Evolutionary conservation across 2,797 vertebrate genomes (phyloP), one percentile per base, ranked within the genome.

Genomic region (Scyliorhinus canicula): DNA sequence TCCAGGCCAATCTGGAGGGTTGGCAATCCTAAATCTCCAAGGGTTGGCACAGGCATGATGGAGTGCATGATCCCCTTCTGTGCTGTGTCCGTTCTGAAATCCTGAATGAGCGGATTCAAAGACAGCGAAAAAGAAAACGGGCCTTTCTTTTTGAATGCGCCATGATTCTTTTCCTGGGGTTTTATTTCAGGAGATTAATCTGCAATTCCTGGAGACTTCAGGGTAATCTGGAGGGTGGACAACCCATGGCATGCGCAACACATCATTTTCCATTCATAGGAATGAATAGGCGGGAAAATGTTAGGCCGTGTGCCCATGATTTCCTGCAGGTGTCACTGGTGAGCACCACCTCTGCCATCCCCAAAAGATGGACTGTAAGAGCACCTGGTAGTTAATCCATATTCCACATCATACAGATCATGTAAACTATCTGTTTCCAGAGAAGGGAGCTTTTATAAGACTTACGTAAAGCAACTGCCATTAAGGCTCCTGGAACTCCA

Each of bases 401-500:
- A 50, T 35, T 31, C 50, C 26, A 69, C 40, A 69, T 65, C 28
- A 57, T 90, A 14, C n/a, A 93, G 63, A 14, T 65, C 47, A 63
- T 16, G 91, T 3, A 93, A 93, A 28, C 14, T 19, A 90, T 4
- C 55, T n/a, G 3, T 35, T 35, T 63, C 55, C 21, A 28, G 35
- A 85, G 31, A 31, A 63, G 14, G 21, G 16, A 44, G 16, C n/a
- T n/a, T 67, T 28, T 4, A 44, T 60, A 63, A 95, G 55, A 97
- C 98, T 98, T 97, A 99, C 99, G 93, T 12, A 99, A 96, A 79
- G 98, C 63, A 4, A 98, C 31, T 95, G 98, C 96, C 99, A 99
- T 99, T 86, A 99, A 98, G 4, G 97, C 96, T 50, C 98, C 98
- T 52, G 99, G 99, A 95, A 99, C 97, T 31, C 99, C 99, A 57